A percentile compares a stretch with the other conserved stretches of the same genome.
Evolutionary conservation across 2,113 vertebrate species (phyloP).

Genomic region (Cyanoderma ruficeps): DNA sequence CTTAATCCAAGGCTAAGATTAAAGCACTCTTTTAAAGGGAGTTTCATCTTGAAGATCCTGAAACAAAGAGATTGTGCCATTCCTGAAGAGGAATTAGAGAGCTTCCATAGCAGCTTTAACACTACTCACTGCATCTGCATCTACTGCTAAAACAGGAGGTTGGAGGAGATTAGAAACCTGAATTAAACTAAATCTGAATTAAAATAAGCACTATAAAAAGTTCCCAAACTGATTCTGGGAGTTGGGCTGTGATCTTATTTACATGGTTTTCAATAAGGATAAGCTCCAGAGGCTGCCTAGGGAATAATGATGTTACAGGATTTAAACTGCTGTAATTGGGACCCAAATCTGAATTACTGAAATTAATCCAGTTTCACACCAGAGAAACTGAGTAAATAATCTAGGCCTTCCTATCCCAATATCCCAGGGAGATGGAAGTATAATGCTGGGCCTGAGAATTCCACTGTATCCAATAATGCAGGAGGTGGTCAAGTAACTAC

Average conservation of each 20-base stretch:
- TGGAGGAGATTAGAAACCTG: not conserved
- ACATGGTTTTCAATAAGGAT: not conserved
- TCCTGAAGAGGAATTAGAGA: not conserved
- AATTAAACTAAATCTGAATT: not conserved
- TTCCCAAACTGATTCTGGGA: not conserved
- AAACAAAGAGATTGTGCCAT: not conserved
- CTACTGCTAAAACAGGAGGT: not conserved
- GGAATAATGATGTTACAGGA: not conserved
- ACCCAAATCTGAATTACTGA: not conserved
- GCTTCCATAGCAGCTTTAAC: not conserved
- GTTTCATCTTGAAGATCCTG: not conserved
- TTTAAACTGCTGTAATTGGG: not conserved
- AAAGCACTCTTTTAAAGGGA: not conserved
- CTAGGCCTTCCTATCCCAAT: not conserved
- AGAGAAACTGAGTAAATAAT: not conserved
- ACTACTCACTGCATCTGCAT: not conserved
- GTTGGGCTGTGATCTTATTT: not conserved
- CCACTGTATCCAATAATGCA: not conserved
- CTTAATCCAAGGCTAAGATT: not conserved
- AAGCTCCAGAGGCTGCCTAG: not conserved
- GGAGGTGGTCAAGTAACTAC: not conserved
- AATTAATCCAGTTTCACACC: not conserved
- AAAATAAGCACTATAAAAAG: slow-evolving; percentile 9
- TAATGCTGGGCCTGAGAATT: not conserved
- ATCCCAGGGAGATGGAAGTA: not conserved